Percentiles rank a stretch among this genome's conserved stretches.
These are phyloP conservation scores for Ichneumoninae sp. DNA, from an alignment of 2,888 invertebrate species.

Conservation along the genomic window DNA sequence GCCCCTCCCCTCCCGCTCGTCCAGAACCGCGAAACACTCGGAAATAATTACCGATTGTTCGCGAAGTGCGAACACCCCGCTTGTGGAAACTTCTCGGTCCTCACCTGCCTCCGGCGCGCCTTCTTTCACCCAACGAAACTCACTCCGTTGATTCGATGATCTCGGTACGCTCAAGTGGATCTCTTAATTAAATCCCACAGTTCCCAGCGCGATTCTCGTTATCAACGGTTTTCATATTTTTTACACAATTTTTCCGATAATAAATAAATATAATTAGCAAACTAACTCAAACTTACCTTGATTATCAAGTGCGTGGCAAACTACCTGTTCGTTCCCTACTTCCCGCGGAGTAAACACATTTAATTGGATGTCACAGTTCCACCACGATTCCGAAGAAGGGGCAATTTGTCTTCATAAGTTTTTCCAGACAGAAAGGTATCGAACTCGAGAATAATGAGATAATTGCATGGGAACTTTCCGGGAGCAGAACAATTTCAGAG, in stretches of 20 bases:
- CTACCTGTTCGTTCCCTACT: not conserved
- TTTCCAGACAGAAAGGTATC: not conserved
- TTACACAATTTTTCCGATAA: not conserved
- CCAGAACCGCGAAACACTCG: slow-evolving; percentile 46
- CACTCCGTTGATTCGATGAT: slow-evolving; percentile 24
- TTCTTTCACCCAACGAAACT: slow-evolving; percentile 30
- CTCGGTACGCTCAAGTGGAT: slow-evolving; percentile 3
- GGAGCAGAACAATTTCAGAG: not conserved
- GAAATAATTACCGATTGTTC: slow-evolving; percentile 65
- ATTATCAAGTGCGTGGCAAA: not conserved
- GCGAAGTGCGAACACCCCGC: slow-evolving; percentile 17
- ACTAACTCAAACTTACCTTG: not conserved
- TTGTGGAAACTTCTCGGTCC: slow-evolving; percentile 23
- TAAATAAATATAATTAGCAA: not conserved
- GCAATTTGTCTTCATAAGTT: not conserved
- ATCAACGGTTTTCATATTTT: not conserved
- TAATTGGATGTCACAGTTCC: not conserved
- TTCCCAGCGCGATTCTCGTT: not conserved
- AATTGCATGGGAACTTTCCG: not conserved
- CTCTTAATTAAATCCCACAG: slow-evolving; percentile 15
- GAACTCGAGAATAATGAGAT: not conserved
- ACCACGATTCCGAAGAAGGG: not conserved
- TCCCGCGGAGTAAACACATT: not conserved
- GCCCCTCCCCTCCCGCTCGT: not conserved
- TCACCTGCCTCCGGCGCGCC: not conserved